Evolutionary conservation across 2,797 vertebrate genomes (phyloP).

Genomic region (Myripristis murdjan): DNA sequence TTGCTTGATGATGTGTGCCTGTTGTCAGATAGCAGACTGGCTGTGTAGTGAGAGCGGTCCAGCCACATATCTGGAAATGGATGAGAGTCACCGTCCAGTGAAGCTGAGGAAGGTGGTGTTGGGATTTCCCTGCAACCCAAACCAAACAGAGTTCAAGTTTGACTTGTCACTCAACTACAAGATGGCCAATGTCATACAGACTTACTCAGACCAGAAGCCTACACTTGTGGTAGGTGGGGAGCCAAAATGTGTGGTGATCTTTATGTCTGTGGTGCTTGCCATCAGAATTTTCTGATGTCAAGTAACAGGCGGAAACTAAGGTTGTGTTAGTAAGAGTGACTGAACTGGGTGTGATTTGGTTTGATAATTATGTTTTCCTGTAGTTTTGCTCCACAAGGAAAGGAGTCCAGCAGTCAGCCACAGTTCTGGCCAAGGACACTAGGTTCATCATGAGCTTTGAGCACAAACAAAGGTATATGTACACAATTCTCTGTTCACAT

Average conservation of each 20-base stretch:
- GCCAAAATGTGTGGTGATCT: background rate
- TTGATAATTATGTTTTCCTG: constrained; percentile 42
- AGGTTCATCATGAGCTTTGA: constrained; percentile 91
- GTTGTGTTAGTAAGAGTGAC: background rate
- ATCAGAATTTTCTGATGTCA: background rate
- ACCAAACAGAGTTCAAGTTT: constrained; percentile 96
- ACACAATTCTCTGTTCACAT: background rate
- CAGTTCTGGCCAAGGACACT: constrained; percentile 93
- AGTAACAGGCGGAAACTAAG: background rate
- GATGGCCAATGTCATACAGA: constrained; percentile 93
- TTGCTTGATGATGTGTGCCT: constrained; percentile 8
- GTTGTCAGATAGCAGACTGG: constrained; percentile 93
- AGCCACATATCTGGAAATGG: constrained; percentile 92
- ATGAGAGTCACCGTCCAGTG: constrained; percentile 95
- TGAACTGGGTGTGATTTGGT: background rate
- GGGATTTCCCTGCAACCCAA: constrained; percentile 91
- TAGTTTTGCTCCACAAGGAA: constrained; percentile 99
- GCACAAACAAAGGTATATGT: constrained; percentile 92
- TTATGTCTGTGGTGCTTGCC: background rate
- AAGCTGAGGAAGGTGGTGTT: constrained; percentile 96
- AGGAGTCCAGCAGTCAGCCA: constrained; percentile 95
- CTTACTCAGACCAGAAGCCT: constrained; percentile 95
- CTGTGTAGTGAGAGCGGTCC: constrained; percentile 90
- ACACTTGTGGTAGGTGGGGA: constrained; percentile 90
- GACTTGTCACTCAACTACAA: constrained; percentile 97